Base-by-base conservation (phyloP, 2,797 vertebrate species). In the Acropternis orthonyx region DNA sequence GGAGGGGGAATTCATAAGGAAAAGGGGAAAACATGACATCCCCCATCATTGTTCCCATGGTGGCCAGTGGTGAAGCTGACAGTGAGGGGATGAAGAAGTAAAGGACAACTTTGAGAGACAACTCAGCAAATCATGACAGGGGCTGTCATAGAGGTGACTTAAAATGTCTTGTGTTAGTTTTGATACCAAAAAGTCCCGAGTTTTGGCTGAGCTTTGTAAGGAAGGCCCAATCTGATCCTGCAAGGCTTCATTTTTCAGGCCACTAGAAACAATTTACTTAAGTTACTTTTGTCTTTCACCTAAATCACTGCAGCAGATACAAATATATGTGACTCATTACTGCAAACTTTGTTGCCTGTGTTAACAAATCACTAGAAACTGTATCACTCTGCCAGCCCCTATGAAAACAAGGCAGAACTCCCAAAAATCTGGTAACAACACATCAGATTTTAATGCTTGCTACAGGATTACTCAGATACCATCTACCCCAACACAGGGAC, bases 131-230 rank as follows among this genome's bases (percentile, higher is more conserved):
- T 14, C 22, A 7, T 13, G 56, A 27, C 28, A 67, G 37, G 71
- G 54, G 34, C 12, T 80, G 49, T 13, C 23, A 19, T 1, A 63
- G 68, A 62, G 9, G 12, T 28, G 39, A 81, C 32, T 58, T 68
- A 26, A 88, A 78, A 75, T 15, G 4, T 7, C 49, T 61, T 1
- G 0, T 51, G 0, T 6, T 59, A 52, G 20, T 65, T 65, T 56
- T 0, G 0, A 56, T 18, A 72, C 72, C n/a, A 48, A 26, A 32
- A 72, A 37, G n/a, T 27, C n/a, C n/a, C 0, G 1, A 44, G 19
- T 28, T 75, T 66, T 30, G 49, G n/a, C n/a, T n/a, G n/a, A n/a
- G n/a, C n/a, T n/a, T n/a, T n/a, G n/a, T n/a, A n/a, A n/a, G n/a
- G n/a, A n/a, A n/a, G n/a, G n/a, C n/a, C n/a, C 37, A 39, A 36